Evolutionary conservation across 2,797 vertebrate species (phyloP).

Genomic region (Gouania willdenowi): DNA sequence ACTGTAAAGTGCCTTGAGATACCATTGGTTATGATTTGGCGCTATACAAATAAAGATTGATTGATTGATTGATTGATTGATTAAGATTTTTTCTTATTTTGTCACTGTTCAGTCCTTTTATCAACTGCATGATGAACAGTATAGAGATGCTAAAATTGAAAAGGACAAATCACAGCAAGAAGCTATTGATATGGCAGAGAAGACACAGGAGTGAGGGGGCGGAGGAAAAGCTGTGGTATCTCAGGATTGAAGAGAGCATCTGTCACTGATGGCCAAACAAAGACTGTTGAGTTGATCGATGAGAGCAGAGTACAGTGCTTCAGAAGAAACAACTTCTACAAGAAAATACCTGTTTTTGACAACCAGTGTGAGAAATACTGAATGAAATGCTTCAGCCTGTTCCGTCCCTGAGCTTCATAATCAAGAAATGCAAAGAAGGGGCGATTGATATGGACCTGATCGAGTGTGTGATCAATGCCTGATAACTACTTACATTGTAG

Average conservation of each 20-base stretch:
- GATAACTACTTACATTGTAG: slow-evolving; percentile 42
- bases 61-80: no score
- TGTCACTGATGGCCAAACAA: slow-evolving; percentile 59
- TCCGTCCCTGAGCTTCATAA: no score
- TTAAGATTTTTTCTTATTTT: no score
- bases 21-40: no score
- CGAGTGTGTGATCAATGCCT: slow-evolving; percentile 50
- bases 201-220: slow-evolving; percentile 5
- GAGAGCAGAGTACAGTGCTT: slow-evolving; percentile 15
- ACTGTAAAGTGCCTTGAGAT: no score
- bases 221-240: slow-evolving; percentile 27
- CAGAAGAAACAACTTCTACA: slow-evolving; percentile 12
- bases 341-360: slow-evolving; percentile 16
- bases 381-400: neutral
- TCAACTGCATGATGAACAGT: no score
- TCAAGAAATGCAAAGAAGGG: no score
- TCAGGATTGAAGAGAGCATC: slow-evolving; percentile 47
- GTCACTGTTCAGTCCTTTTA: no score
- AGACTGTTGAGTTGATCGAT: slow-evolving; percentile 54
- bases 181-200: slow-evolving; percentile 53
- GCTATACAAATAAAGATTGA: no score
- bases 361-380: slow-evolving; percentile 1
- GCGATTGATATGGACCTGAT: slow-evolving; percentile 36
- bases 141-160: slow-evolving; percentile 2
- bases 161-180: slow-evolving; percentile 57